Conservation (phyloP, 2,113 vertebrate genomes). For the Raja brachyura region DNA sequence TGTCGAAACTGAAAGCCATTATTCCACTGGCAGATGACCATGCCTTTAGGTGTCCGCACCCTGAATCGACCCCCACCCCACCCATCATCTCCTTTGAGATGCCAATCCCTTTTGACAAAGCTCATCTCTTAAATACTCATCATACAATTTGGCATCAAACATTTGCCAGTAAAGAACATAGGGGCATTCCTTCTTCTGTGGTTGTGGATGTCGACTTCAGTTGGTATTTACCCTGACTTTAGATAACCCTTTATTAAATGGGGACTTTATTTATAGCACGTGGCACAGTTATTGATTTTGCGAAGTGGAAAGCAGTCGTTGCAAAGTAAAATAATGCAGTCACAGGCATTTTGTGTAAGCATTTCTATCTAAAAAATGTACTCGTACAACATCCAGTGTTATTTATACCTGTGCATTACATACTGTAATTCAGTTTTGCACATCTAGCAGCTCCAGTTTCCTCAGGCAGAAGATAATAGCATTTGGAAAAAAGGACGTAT, state of each 20-base stretch:
- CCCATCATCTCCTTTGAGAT: background rate
- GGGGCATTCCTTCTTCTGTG: too few species aligned
- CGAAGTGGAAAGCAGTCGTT: background rate
- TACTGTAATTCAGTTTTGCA: slow-evolving; percentile 8
- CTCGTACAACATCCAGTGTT: background rate
- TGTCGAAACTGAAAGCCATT: background rate
- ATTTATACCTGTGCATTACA: slow-evolving; percentile 9
- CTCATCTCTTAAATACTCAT: background rate
- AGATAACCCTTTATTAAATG: background rate
- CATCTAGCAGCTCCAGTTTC: slow-evolving; percentile 10
- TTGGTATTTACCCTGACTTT: background rate
- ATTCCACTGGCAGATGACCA: background rate
- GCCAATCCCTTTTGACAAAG: background rate
- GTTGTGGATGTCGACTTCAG: background rate
- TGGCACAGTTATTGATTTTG: slow-evolving; percentile 30
- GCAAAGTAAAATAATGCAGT: slow-evolving; percentile 28
- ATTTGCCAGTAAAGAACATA: background rate
- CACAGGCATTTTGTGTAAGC: background rate
- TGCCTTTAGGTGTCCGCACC: background rate
- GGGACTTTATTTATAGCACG: slow-evolving; percentile 9
- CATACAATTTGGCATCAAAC: background rate
- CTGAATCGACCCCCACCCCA: background rate
- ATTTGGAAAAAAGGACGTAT: slow-evolving; percentile 15
- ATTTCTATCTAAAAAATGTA: slow-evolving; percentile 14
- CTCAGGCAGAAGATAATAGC: slow-evolving; percentile 17